These are phyloP conservation scores for Cichlasoma orientale DNA, from an alignment of 2,797 vertebrate genomes.

Conservation along the genomic window DNA sequence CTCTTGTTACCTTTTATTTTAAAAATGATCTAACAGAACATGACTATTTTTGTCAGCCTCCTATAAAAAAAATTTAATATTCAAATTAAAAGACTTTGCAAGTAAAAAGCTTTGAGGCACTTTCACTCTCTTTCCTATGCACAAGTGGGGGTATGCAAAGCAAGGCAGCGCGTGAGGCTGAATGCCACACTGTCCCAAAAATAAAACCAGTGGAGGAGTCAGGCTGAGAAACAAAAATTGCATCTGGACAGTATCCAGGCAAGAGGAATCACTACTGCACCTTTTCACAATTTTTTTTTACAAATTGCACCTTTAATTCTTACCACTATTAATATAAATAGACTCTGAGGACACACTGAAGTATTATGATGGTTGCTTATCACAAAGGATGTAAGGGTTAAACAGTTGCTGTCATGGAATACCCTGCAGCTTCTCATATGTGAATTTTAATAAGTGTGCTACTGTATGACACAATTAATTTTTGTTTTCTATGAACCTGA, in stretches of 20 bases:
- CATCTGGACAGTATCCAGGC: too few species aligned
- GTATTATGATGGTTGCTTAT: constrained; percentile 36
- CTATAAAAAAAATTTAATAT: not conserved
- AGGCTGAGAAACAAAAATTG: not conserved
- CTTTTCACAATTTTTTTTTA: not conserved
- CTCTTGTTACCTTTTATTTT: not conserved
- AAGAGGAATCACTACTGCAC: too few species aligned
- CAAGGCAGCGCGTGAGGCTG: not conserved
- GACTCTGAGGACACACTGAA: constrained; percentile 6
- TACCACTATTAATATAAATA: not conserved
- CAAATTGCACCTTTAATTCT: constrained; percentile 4
- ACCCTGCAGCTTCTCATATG: not conserved
- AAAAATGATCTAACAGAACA: not conserved
- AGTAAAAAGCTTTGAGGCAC: not conserved
- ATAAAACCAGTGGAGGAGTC: not conserved
- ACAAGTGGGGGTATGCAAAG: not conserved
- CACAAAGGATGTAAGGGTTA: not conserved
- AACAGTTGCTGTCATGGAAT: not conserved
- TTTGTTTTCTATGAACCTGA: not conserved
- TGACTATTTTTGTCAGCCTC: not conserved
- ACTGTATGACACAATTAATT: not conserved
- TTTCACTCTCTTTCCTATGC: not conserved
- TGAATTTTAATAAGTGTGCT: not conserved
- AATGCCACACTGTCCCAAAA: not conserved
- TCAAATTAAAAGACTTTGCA: not conserved